Evolutionary conservation across 92 coral and sea anemone genomes (phyloP).

Genomic region (Zoanthus solanderi): DNA sequence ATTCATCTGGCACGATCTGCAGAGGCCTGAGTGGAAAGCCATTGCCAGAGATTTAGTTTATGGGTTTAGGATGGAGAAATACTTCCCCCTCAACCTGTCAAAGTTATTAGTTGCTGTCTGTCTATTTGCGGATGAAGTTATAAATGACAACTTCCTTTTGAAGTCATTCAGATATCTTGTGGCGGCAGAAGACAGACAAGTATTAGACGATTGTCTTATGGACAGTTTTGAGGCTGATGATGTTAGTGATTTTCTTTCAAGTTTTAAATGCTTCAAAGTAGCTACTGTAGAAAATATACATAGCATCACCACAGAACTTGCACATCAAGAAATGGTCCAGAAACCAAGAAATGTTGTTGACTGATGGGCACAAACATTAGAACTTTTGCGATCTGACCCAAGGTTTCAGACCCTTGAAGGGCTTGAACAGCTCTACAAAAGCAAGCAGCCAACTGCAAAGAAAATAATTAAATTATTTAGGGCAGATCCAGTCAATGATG

Average conservation of each 20-base stretch:
- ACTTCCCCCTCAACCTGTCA: slow-evolving; percentile 53
- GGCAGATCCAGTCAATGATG: slow-evolving; percentile 32
- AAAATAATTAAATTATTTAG: slow-evolving; percentile 34
- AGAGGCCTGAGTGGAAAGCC: slow-evolving; percentile 59
- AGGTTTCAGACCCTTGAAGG: slow-evolving; percentile 43
- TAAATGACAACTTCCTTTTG: slow-evolving; percentile 42
- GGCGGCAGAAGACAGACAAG: slow-evolving; percentile 50
- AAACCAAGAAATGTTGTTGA: slow-evolving; percentile 45
- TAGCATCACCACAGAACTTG: slow-evolving; percentile 40
- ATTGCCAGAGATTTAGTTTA: slow-evolving; percentile 48
- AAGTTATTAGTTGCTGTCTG: slow-evolving; percentile 45
- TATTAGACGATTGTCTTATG: slow-evolving; percentile 40
- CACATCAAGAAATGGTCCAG: slow-evolving; percentile 55
- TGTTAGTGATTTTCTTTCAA: slow-evolving; percentile 28
- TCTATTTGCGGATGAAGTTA: slow-evolving; percentile 53
- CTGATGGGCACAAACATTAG: slow-evolving; percentile 53
- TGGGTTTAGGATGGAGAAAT: slow-evolving; percentile 38
- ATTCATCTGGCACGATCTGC: slow-evolving; percentile 60
- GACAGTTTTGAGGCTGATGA: slow-evolving; percentile 50
- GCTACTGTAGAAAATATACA: slow-evolving; percentile 34
- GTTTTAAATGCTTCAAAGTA: slow-evolving; percentile 39
- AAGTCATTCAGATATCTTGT: slow-evolving; percentile 48
- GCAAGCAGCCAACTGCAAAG: slow-evolving; percentile 53
- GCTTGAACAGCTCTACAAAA: slow-evolving; percentile 38
- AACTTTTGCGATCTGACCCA: slow-evolving; percentile 25